Percentiles rank a stretch among this genome's conserved stretches.
Conservation (phyloP, 2,888 invertebrate species). For the Zygothrica quintamaculata region DNA sequence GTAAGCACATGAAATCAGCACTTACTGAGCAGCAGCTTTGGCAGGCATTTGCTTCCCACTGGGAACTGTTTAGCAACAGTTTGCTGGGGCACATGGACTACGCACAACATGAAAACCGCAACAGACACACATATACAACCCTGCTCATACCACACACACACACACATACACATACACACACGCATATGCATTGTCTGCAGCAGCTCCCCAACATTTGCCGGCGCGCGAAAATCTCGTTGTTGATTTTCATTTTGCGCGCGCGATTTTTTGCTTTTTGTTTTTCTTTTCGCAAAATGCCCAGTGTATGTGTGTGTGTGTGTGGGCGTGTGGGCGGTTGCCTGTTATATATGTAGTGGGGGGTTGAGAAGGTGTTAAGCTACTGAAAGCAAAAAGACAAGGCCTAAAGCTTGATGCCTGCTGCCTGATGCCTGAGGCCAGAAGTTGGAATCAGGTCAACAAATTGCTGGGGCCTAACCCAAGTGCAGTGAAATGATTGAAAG, state of each 20-base stretch:
- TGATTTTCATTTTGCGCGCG: conserved; percentile 3
- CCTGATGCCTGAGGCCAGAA: conserved; percentile 18
- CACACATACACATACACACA: conserved; percentile 6
- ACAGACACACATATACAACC: conserved; percentile 42
- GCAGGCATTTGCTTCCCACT: conserved; percentile 30
- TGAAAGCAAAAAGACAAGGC: too few species aligned
- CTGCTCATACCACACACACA: background rate
- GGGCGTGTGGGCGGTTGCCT: conserved; percentile 9
- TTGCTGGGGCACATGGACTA: conserved; percentile 53
- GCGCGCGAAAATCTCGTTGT: conserved; percentile 42
- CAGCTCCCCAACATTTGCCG: conserved; percentile 11
- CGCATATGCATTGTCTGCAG: background rate
- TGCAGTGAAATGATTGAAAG: conserved; percentile 4
- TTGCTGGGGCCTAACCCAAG: conserved; percentile 9
- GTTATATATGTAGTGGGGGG: background rate
- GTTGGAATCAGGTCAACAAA: conserved; percentile 44
- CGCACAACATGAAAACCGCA: conserved; percentile 58
- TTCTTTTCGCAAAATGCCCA: conserved; percentile 34
- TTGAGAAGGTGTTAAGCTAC: background rate
- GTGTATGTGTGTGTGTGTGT: conserved; percentile 9
- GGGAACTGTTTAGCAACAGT: conserved; percentile 70
- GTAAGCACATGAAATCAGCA: conserved; percentile 9
- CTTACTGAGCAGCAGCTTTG: conserved; percentile 2
- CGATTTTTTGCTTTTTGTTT: background rate
- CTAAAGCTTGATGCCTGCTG: conserved; percentile 14